Percentiles rank a stretch among this genome's conserved stretches.
These are phyloP conservation scores for Coregonus ussuriensis DNA, from an alignment of 2,797 vertebrate genomes.

Conservation along the genomic window DNA sequence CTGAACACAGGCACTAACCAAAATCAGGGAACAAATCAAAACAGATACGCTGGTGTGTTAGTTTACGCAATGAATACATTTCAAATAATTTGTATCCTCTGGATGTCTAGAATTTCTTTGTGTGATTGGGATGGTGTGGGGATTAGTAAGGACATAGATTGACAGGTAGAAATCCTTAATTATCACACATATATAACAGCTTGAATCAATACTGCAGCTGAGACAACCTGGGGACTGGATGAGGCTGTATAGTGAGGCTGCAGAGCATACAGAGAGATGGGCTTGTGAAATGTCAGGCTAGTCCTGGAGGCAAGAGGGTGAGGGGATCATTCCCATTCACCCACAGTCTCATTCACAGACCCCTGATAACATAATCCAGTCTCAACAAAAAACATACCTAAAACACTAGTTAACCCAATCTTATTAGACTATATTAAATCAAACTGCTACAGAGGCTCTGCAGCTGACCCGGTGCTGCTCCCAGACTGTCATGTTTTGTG, in stretches of 20 bases:
- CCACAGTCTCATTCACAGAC: constrained; percentile 49
- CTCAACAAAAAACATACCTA: constrained; percentile 46
- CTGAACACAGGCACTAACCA: too few species aligned
- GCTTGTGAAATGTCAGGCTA: constrained; percentile 66
- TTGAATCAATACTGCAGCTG: constrained; percentile 48
- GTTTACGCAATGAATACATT: constrained; percentile 18
- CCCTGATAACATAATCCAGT: neutral
- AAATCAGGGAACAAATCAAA: neutral
- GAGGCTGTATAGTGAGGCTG: neutral
- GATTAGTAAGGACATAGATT: constrained; percentile 59
- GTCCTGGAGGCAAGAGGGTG: constrained; percentile 31
- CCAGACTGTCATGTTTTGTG: neutral
- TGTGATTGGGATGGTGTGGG: constrained; percentile 33
- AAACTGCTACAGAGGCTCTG: neutral
- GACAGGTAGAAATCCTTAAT: constrained; percentile 47
- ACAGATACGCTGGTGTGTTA: neutral
- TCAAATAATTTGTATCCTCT: constrained; percentile 45
- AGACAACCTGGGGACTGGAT: neutral
- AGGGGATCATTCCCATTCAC: constrained; percentile 30
- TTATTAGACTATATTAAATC: neutral
- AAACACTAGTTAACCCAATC: neutral
- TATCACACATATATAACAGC: constrained; percentile 23
- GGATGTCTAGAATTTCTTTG: constrained; percentile 42
- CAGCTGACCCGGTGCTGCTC: neutral
- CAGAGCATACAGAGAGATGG: constrained; percentile 3